These are phyloP conservation scores for Arctia plantaginis DNA, from an alignment of 2,888 invertebrate genomes.

Conservation along the genomic window DNA sequence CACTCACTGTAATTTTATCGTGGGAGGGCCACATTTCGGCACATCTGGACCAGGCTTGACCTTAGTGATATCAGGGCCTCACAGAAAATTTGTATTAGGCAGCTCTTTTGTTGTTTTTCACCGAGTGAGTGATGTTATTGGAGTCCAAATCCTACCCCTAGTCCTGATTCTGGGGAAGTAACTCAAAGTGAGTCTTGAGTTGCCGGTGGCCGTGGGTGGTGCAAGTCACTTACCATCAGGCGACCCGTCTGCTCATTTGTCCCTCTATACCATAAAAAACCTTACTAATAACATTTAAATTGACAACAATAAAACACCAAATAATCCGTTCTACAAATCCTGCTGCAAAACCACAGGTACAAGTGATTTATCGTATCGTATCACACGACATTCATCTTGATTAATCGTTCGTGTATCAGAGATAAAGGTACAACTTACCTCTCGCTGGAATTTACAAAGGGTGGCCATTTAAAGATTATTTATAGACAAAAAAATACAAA, in stretches of 20 bases:
- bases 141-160: neutral
- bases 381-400: conserved; percentile 39
- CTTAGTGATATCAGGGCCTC: too few relatives aligned
- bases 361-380: conserved; percentile 46
- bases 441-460: neutral
- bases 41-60: too few relatives aligned
- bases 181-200: neutral
- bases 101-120: too few relatives aligned
- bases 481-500: neutral
- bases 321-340: conserved; percentile 37
- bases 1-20: too few relatives aligned
- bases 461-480: neutral
- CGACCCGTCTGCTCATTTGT: neutral
- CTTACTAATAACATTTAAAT: neutral
- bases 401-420: conserved; percentile 44
- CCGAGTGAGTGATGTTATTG: too few relatives aligned
- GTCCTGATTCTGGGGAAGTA: too few relatives aligned
- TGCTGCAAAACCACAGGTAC: conserved; percentile 41
- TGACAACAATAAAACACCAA: conserved; percentile 21
- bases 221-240: neutral
- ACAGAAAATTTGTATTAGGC: too few relatives aligned
- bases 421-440: conserved; percentile 23
- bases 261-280: neutral
- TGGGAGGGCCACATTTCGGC: too few relatives aligned
- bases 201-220: neutral